A percentile compares a stretch with the other conserved stretches of the same genome.
phyloP scores from a whole-genome alignment of 1,140 invertebrate genomes.

The Cydia strobilella region DNA sequence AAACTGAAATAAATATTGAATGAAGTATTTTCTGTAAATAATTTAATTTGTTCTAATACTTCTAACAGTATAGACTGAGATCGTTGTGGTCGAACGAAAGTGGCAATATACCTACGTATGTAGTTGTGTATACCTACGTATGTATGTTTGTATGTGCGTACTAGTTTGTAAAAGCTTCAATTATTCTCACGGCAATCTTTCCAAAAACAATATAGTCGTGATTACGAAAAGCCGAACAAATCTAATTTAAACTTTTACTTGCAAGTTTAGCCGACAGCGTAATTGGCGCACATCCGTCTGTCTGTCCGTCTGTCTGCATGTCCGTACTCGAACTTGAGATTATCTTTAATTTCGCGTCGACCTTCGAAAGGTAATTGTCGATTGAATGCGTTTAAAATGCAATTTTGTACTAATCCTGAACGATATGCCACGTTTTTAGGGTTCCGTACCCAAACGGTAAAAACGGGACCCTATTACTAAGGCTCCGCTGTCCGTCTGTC shows the following conservation, averaged over 20 bases:
- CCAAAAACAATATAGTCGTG: slow-evolving; percentile 33
- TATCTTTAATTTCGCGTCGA: slow-evolving; percentile 54
- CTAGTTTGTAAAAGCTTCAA: slow-evolving; percentile 2
- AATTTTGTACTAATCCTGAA: slow-evolving; percentile 19
- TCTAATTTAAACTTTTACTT: slow-evolving; percentile 62
- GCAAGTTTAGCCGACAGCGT: slow-evolving; percentile 57
- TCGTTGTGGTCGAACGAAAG: no score
- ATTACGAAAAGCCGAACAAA: slow-evolving; percentile 40
- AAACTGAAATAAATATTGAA: no score
- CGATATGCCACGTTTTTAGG: not conserved
- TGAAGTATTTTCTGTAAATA: no score
- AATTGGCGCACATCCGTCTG: slow-evolving; percentile 64
- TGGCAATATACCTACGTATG: no score
- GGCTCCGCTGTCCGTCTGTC: no score
- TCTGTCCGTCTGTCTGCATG: slow-evolving; percentile 46
- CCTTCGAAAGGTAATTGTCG: slow-evolving; percentile 57
- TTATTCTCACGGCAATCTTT: not conserved
- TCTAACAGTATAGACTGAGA: no score
- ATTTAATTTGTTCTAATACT: no score
- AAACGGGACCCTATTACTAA: no score
- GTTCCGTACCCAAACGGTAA: no score
- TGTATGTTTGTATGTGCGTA: not conserved
- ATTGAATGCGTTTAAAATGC: slow-evolving; percentile 12
- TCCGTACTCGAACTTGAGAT: slow-evolving; percentile 52
- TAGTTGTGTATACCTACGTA: no score